Conservation (phyloP, 2,797 vertebrate species). For the Pempheris klunzingeri region DNA sequence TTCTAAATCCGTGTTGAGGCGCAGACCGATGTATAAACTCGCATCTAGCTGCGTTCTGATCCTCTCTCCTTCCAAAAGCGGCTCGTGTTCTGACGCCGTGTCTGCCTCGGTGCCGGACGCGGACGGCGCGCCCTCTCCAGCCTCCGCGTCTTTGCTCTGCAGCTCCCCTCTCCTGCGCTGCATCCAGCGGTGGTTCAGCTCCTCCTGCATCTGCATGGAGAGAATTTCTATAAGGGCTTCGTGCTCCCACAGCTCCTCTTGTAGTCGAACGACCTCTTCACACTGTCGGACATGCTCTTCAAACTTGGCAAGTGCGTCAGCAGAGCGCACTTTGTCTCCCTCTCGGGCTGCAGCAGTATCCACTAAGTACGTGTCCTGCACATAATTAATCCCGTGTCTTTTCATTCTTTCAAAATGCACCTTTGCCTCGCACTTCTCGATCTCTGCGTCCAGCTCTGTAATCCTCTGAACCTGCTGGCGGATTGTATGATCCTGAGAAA, state of each 20-base stretch:
- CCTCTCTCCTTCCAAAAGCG: constrained; percentile 88
- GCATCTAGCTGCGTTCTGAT: constrained; percentile 92
- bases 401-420: constrained; percentile 92
- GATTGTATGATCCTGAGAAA: constrained; percentile 97
- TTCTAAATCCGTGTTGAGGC: constrained; percentile 92
- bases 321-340: constrained; percentile 18
- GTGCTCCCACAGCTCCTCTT: constrained; percentile 89
- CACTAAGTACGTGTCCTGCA: constrained; percentile 94
- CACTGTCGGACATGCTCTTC: constrained; percentile 88
- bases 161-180: constrained; percentile 88
- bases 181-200: constrained; percentile 95
- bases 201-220: constrained; percentile 90
- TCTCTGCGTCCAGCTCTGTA: constrained; percentile 91
- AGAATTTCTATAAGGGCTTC: constrained; percentile 89
- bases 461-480: constrained; percentile 94
- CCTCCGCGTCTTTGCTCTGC: constrained; percentile 71
- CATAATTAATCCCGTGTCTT: constrained; percentile 93
- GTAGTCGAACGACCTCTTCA: constrained; percentile 87
- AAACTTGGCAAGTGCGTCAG: constrained; percentile 70
- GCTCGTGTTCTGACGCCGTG: constrained; percentile 68
- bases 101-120: constrained; percentile 48
- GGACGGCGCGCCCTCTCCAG: constrained; percentile 53
- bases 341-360: constrained; percentile 68
- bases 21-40: constrained; percentile 93
- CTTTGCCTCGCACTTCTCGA: constrained; percentile 91